Percentiles rank a stretch among this genome's conserved stretches.
phyloP scores from a whole-genome alignment of 2,888 invertebrate species.

The Drosophila aldrichi region DNA sequence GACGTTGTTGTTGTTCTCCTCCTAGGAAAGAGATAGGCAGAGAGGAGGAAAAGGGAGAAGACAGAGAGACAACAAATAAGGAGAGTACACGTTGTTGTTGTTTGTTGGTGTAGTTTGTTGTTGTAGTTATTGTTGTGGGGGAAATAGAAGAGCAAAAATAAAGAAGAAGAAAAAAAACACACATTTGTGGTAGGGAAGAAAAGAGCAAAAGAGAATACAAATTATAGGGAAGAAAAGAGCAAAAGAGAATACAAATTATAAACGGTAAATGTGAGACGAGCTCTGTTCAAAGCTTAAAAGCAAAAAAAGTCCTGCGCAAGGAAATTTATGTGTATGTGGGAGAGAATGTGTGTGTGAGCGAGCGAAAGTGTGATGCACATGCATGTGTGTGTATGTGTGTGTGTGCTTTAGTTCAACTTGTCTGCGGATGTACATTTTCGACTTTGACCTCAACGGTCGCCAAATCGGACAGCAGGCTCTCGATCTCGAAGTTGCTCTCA shows the following conservation, averaged over 20 bases:
- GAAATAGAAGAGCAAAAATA: slow-evolving; percentile 29
- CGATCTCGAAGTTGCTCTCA: slow-evolving; percentile 94
- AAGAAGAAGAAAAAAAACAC: not conserved
- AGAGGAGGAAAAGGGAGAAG: slow-evolving; percentile 45
- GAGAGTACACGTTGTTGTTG: slow-evolving; percentile 49
- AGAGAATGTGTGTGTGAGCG: not conserved
- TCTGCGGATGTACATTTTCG: slow-evolving; percentile 78
- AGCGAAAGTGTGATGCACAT: not conserved
- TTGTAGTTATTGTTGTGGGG: not conserved
- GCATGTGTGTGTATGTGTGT: not conserved
- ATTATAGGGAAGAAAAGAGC: slow-evolving; percentile 43
- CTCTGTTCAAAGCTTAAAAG: slow-evolving; percentile 15
- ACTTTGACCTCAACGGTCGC: slow-evolving; percentile 91
- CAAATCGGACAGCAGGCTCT: slow-evolving; percentile 92
- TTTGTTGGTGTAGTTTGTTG: slow-evolving; percentile 72
- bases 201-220: slow-evolving; percentile 50
- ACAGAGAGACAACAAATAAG: slow-evolving; percentile 42
- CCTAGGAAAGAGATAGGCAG: slow-evolving; percentile 83
- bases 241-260: slow-evolving; percentile 47
- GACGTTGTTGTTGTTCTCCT: slow-evolving; percentile 84
- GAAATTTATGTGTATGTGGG: not conserved
- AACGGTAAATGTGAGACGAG: slow-evolving; percentile 57
- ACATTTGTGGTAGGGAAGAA: slow-evolving; percentile 4
- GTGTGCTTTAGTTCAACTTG: slow-evolving; percentile 37
- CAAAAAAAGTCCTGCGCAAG: slow-evolving; percentile 40